Percentiles rank a stretch among this genome's conserved stretches.
Conservation (phyloP, 2,113 vertebrate species). For the Colistium nudipinnis region DNA sequence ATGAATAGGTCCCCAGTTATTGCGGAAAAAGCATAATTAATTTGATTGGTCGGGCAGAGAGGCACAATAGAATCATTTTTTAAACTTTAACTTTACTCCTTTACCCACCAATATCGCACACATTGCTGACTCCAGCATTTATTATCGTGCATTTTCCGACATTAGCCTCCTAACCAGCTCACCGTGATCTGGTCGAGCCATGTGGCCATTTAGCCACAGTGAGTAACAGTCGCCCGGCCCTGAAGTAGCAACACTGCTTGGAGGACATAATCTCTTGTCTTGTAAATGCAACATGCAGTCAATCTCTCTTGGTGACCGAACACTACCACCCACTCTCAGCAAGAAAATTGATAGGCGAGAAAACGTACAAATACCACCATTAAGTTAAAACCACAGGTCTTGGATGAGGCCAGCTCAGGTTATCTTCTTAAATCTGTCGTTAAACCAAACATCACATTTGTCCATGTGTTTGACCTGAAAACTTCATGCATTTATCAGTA, state of each 20-base stretch:
- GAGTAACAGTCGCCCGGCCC: neutral
- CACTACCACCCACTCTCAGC: neutral
- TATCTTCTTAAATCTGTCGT: neutral
- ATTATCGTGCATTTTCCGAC: too few relatives aligned
- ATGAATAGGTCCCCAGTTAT: neutral
- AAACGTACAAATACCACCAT: neutral
- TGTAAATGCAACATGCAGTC: neutral
- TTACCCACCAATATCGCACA: too few relatives aligned
- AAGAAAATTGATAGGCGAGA: neutral
- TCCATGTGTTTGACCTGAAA: neutral
- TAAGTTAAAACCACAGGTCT: neutral
- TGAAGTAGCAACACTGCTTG: neutral
- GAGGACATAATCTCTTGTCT: neutral
- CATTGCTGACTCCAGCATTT: too few relatives aligned
- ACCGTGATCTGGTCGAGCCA: neutral
- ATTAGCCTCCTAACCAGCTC: neutral
- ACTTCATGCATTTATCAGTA: neutral
- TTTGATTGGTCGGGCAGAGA: neutral
- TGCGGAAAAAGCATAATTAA: neutral
- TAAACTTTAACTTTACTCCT: too few relatives aligned
- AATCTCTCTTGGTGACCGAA: too few relatives aligned
- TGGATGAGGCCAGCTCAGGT: neutral
- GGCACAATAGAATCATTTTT: too few relatives aligned
- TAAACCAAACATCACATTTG: neutral
- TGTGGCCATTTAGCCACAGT: too few relatives aligned